phyloP scores from a whole-genome alignment of 2,888 invertebrate species.

The Romanomermis culicivorax region DNA sequence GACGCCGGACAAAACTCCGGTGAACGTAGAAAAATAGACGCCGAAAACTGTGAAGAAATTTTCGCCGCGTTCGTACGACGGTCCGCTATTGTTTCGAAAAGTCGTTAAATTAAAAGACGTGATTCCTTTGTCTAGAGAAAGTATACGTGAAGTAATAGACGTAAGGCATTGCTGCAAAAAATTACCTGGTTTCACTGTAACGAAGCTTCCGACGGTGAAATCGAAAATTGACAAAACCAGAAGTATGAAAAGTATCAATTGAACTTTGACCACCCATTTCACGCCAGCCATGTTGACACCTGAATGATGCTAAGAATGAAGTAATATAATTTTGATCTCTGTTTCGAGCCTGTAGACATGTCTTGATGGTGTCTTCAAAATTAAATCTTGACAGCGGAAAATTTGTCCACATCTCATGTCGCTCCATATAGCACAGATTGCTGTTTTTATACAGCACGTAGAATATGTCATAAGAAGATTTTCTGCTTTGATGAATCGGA shows the following conservation, averaged over 20 bases:
- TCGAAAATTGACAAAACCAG: conserved; percentile 69
- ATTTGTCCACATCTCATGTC: background rate
- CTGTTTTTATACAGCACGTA: too few species aligned
- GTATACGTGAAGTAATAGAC: background rate
- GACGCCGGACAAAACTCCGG: conserved; percentile 85
- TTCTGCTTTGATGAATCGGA: too few species aligned
- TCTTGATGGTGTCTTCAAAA: background rate
- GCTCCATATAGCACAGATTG: background rate
- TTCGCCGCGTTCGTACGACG: conserved; percentile 53
- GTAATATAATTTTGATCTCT: background rate
- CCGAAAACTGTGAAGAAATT: conserved; percentile 90
- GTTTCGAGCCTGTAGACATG: too few species aligned
- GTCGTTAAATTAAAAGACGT: conserved; percentile 62
- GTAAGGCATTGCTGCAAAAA: background rate
- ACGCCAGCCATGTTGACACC: conserved; percentile 84
- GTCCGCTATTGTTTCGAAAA: conserved; percentile 55
- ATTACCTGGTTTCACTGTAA: conserved; percentile 48
- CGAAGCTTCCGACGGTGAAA: conserved; percentile 77
- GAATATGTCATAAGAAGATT: too few species aligned
- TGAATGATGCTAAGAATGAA: conserved; percentile 18
- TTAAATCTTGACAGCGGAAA: background rate
- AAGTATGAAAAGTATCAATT: conserved; percentile 63
- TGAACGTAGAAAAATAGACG: conserved; percentile 88
- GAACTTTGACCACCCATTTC: conserved; percentile 88
- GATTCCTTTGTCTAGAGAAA: conserved; percentile 47